A percentile compares a stretch with the other conserved stretches of the same genome.
These are phyloP conservation scores for Lamellibrachia satsuma DNA, from an alignment of 2,888 invertebrate genomes.

Conservation along the genomic window DNA sequence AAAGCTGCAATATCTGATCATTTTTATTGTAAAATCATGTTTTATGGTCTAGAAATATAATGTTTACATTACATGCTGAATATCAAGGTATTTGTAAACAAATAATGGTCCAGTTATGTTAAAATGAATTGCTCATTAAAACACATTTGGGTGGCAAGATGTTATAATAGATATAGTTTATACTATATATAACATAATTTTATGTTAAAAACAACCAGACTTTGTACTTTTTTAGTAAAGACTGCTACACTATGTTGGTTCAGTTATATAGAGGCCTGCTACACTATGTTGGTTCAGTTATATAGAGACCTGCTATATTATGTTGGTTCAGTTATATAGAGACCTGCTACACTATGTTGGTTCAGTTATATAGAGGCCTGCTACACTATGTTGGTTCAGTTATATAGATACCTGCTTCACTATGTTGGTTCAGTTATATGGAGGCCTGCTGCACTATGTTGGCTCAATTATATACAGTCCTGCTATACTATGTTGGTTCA, in stretches of 20 bases:
- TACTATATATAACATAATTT: background rate
- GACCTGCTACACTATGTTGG: no score
- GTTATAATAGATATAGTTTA: background rate
- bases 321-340: no score
- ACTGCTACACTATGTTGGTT: background rate
- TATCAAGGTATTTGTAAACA: background rate
- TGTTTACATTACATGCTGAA: background rate
- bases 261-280: background rate
- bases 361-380: no score
- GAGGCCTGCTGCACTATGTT: no score
- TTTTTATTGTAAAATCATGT: background rate
- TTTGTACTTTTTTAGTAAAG: background rate
- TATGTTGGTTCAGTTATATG: no score
- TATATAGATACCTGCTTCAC: no score
- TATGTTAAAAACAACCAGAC: background rate
- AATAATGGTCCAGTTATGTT: background rate
- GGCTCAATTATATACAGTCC: no score
- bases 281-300: background rate
- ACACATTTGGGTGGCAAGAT: background rate
- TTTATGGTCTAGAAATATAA: background rate
- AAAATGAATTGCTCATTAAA: background rate
- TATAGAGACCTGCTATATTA: no score
- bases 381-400: no score
- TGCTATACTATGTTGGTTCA: no score
- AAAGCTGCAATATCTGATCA: background rate